phyloP scores from a whole-genome alignment of 2,797 vertebrate species.

The Phataginus tricuspis region DNA sequence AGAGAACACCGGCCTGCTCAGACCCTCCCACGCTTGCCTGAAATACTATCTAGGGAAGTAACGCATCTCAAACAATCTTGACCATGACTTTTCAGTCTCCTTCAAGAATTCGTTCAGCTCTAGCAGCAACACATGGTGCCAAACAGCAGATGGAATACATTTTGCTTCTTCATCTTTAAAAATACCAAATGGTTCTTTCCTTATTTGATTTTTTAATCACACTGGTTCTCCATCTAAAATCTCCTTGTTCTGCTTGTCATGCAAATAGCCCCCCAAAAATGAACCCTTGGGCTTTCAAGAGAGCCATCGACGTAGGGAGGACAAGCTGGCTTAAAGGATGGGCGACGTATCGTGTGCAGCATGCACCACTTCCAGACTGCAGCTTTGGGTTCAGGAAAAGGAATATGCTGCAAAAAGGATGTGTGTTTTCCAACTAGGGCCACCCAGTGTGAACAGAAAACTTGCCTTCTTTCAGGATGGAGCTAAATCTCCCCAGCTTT shows the following conservation, averaged over 20 bases:
- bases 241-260: neutral
- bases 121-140: neutral
- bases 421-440: neutral
- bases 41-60: neutral
- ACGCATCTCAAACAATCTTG: neutral
- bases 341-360: rapidly evolving
- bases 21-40: neutral
- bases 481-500: neutral
- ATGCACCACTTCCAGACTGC: neutral
- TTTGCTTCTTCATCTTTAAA: neutral
- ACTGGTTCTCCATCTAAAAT: neutral
- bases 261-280: neutral
- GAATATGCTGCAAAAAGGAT: neutral
- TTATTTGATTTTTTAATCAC: neutral
- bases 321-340: neutral
- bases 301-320: neutral
- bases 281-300: neutral
- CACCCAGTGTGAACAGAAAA: neutral
- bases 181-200: neutral
- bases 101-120: neutral
- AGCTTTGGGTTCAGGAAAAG: neutral
- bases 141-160: constrained; percentile 30
- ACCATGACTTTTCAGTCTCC: neutral
- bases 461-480: neutral
- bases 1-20: neutral